Evolutionary conservation across 2,113 vertebrate genomes (phyloP).

Genomic region (Anolis carolinensis): DNA sequence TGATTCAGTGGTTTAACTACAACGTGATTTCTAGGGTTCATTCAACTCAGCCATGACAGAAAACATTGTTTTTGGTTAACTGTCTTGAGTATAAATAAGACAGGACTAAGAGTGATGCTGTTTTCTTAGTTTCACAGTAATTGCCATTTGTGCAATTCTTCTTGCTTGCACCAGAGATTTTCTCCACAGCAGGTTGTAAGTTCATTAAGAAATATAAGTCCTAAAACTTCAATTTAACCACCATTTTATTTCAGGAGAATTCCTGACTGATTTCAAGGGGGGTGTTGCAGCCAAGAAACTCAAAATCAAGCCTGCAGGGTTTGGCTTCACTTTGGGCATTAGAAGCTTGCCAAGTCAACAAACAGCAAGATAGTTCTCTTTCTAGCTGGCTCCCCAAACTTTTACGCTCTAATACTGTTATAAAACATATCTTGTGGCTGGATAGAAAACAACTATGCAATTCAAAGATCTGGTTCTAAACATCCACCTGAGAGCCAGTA

Average conservation of each 20-base stretch:
- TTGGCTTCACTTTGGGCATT: neutral
- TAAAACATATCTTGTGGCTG: neutral
- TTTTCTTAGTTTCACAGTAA: neutral
- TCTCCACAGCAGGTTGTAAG: conserved; percentile 15
- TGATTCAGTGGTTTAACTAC: too few relatives aligned
- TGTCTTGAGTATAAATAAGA: neutral
- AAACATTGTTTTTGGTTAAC: neutral
- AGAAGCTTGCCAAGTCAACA: neutral
- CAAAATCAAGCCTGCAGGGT: neutral
- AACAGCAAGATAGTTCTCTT: neutral
- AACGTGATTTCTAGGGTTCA: neutral
- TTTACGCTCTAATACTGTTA: neutral
- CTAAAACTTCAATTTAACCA: conserved; percentile 19
- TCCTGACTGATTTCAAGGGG: neutral
- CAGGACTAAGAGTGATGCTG: neutral
- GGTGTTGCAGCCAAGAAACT: neutral
- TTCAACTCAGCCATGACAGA: neutral
- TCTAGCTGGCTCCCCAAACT: neutral
- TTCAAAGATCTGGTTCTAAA: neutral
- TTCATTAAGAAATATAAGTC: conserved; percentile 16
- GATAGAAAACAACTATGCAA: neutral
- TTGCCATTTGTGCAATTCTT: neutral
- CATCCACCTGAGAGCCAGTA: too few relatives aligned
- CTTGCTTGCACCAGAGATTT: conserved; percentile 2
- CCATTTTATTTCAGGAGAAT: conserved; percentile 8